Conservation (phyloP, 2,797 vertebrate genomes). For the Cuniculus paca region DNA sequence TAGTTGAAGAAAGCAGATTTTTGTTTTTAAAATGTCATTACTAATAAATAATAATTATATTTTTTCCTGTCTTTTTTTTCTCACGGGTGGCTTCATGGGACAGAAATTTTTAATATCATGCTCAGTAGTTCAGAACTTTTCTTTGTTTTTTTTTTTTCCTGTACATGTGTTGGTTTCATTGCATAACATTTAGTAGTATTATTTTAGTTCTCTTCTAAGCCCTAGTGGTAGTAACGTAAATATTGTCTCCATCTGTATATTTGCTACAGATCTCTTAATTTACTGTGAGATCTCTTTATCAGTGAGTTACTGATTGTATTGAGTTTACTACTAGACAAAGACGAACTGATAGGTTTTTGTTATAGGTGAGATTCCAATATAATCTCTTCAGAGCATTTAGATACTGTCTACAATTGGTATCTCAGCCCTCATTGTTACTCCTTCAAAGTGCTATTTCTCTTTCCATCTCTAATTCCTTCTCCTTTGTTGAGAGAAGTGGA, state of each 20-base stretch:
- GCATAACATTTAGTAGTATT: not conserved
- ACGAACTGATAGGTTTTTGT: not conserved
- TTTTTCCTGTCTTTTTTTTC: not conserved
- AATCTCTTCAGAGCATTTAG: not conserved
- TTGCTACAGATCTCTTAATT: not conserved
- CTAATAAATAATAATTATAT: not conserved
- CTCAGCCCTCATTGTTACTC: not conserved
- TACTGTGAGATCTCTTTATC: not conserved
- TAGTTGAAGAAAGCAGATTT: slow-evolving; percentile 57
- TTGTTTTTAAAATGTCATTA: slow-evolving; percentile 28
- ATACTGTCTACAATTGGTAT: not conserved
- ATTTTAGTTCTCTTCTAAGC: not conserved
- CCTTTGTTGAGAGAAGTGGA: not conserved
- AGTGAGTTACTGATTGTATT: not conserved
- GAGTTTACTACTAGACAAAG: not conserved
- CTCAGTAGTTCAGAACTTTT: not conserved
- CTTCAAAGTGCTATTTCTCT: not conserved
- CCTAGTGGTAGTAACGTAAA: not conserved
- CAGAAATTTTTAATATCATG: not conserved
- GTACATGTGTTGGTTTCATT: not conserved
- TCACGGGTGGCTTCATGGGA: not conserved
- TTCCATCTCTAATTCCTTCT: not conserved
- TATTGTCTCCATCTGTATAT: not conserved
- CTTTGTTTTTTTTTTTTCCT: not conserved
- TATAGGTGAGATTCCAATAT: not conserved